A percentile compares a stretch with the other conserved stretches of the same genome.
Conservation (phyloP, 2,113 vertebrate genomes). For the Orientallactaga bullata region DNA sequence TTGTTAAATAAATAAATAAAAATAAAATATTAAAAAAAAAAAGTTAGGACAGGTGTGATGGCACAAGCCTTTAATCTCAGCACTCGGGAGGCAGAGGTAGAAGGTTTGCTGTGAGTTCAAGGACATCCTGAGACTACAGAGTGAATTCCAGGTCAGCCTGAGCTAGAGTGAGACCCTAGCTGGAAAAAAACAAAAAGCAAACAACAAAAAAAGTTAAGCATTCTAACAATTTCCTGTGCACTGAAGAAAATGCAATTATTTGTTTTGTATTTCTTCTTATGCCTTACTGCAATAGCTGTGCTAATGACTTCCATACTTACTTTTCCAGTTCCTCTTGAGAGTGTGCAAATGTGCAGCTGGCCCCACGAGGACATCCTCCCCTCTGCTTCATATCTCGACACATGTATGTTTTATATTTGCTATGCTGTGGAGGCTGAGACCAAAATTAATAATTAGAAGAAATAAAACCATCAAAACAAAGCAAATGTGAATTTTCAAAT, state of each 20-base stretch:
- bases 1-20: not conserved
- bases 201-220: no score
- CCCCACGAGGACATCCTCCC: conserved; percentile 97
- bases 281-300: not conserved
- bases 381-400: conserved; percentile 99
- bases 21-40: no score
- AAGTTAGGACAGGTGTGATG: no score
- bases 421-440: conserved; percentile 96
- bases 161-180: no score
- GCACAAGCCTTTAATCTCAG: no score
- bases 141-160: no score
- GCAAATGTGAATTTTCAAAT: no score
- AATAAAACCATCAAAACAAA: conserved; percentile 38
- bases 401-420: conserved; percentile 99
- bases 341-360: conserved; percentile 98
- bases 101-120: no score
- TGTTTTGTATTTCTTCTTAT: conserved; percentile 31
- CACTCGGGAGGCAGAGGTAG: no score
- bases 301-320: conserved; percentile 87
- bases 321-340: conserved; percentile 99
- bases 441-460: conserved; percentile 63
- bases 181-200: no score
- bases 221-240: not conserved
- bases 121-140: no score
- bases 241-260: not conserved